A percentile compares a stretch with the other conserved stretches of the same genome.
phyloP scores from a whole-genome alignment of 2,888 invertebrate species.

The Epinotia ramella region DNA sequence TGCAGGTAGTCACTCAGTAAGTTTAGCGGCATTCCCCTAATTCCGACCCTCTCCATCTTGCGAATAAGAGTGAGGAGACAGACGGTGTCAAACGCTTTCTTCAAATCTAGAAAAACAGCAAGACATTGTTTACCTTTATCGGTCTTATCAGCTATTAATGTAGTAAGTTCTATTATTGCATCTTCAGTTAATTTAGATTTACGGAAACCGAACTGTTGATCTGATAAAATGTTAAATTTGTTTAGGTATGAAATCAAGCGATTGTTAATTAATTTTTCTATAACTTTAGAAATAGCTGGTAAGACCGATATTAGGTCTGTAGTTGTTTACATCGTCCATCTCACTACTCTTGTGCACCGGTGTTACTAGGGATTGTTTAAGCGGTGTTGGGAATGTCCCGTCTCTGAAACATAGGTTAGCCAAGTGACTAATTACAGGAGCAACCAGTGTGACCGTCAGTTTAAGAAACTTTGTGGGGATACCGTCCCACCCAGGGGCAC shows the following conservation, averaged over 20 bases:
- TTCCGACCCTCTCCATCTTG: too few relatives aligned
- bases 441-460: background rate
- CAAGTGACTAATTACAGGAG: background rate
- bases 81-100: too few relatives aligned
- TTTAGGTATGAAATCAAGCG: too few relatives aligned
- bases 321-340: too few relatives aligned
- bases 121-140: conserved; percentile 1
- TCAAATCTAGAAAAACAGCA: background rate
- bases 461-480: background rate
- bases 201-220: background rate
- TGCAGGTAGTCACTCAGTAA: too few relatives aligned
- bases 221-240: background rate
- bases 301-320: too few relatives aligned
- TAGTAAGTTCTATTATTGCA: background rate
- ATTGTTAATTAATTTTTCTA: too few relatives aligned
- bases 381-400: too few relatives aligned
- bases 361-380: too few relatives aligned
- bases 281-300: background rate
- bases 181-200: background rate
- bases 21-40: too few relatives aligned
- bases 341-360: too few relatives aligned
- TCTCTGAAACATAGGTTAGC: background rate
- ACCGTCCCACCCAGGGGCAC: background rate
- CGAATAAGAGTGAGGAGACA: too few relatives aligned
- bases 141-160: background rate